Evolutionary conservation across 1,140 invertebrate genomes (phyloP), one percentile per base, ranked within the genome.

Genomic region (Trachymyrmex septentrionalis): DNA sequence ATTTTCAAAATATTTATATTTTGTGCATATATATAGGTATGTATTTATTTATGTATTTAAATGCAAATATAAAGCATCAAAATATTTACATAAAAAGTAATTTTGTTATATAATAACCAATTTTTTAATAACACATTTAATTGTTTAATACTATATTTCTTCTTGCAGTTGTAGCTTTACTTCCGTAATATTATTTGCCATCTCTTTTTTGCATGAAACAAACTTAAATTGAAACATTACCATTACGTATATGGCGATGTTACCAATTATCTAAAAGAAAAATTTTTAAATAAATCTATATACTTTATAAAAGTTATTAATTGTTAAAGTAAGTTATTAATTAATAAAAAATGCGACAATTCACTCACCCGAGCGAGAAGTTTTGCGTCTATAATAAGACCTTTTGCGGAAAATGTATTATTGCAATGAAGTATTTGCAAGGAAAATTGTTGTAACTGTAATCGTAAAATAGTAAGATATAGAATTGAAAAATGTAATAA

Each of bases 401-500:
- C 64, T 38, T 38, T 66, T 0, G 30, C 3, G 2, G 19, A 66
- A 38, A 38, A 66, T 4, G 19, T 66, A 34, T 38, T 66, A 9
- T 66, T 12, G 0, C 64, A n/a, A 38, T 66, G 64, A 30, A n/a
- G 9, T 38, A 38, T 38, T 66, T 66, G 64, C 4, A 66, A 38
- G n/a, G 64, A 66, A 12, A 66, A 66, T 9, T 38, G 3, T 4
- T 30, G 72, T 2, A 67, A 67, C 91, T 4, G 63, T 7, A 34
- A 64, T n/a, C 19, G 14, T 30, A 34, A 50, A 50, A 50, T 50
- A 10, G 14, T 64, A 10, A 64, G 34, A 10, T 64, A 3, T 34
- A 91, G 5, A 16, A 64, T 64, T 64, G 50, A 71, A 21, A 38
- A 67, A 38, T 66, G 5, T 66, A 66, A 21, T 66, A 2, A 38